phyloP scores from a whole-genome alignment of 2,888 invertebrate species.

The Tuta absoluta region DNA sequence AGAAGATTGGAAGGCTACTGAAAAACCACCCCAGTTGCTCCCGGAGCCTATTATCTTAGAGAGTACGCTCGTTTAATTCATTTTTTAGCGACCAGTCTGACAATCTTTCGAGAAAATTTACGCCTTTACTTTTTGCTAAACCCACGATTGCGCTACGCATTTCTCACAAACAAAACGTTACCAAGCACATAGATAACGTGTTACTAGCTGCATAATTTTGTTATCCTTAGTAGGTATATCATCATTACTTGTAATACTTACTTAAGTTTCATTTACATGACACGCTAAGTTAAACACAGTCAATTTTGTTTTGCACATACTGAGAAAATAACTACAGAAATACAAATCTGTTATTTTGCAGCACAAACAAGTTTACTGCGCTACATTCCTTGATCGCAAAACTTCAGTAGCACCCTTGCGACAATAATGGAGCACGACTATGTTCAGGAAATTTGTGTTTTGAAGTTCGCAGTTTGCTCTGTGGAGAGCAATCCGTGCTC shows the following conservation, averaged over 20 bases:
- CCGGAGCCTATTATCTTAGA: constrained; percentile 24
- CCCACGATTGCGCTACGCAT: neutral
- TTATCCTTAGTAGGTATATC: no score
- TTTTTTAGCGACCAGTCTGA: constrained; percentile 5
- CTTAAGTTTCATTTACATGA: neutral
- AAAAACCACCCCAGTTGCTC: constrained; percentile 20
- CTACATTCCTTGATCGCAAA: constrained; percentile 2
- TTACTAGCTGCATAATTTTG: no score
- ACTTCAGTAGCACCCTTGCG: constrained; percentile 12
- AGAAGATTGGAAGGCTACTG: constrained; percentile 7
- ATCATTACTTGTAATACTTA: neutral
- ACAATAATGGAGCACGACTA: constrained; percentile 15
- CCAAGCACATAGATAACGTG: no score
- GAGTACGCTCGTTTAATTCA: constrained; percentile 23
- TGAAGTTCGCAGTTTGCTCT: constrained; percentile 35
- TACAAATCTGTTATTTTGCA: neutral
- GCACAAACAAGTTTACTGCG: neutral
- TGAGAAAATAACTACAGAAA: neutral
- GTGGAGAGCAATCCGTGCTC: constrained; percentile 46
- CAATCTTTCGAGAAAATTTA: neutral
- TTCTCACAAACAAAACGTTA: no score
- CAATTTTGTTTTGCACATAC: neutral
- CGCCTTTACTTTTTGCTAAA: neutral
- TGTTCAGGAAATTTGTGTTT: constrained; percentile 38
- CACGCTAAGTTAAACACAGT: neutral